Base-by-base conservation (phyloP, 2,113 vertebrate species). In the Apteryx mantelli region DNA sequence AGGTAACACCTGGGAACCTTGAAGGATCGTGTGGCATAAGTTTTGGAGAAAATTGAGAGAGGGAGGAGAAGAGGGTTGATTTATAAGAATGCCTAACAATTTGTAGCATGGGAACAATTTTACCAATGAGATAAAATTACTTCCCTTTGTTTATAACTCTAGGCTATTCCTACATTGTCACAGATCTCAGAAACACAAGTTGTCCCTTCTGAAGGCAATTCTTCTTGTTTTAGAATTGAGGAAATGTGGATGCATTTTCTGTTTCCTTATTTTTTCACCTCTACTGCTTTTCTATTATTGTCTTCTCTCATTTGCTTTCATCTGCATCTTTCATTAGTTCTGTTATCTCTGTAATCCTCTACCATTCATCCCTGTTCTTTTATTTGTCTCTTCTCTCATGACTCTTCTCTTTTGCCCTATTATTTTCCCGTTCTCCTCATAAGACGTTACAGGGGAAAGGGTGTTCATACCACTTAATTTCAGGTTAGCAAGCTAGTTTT, bases 401-500 rank as follows among this genome's bases (percentile, higher is more conserved):
- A 36, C 16, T 88, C 60, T 48, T 48, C 55, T 65, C 44, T 34
- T 52, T 52, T 36, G n/a, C 42, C 19, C 42, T 61, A 8, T 13
- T 14, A 11, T 87, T 61, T 83, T 81, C 64, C 77, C 42, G 3
- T 48, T 84, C 83, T 78, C 86, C 61, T 85, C 25, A 13, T 3
- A 40, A 1, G n/a, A 58, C 36, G 25, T 40, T 30, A 52, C 38
- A 79, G 15, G 19, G 17, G 44, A 32, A 88, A 28, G 53, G 85
- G 13, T 4, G 42, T 26, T 85, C 74, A 48, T 8, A 42, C 12
- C 56, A 68, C 4, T 0, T 56, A 18, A 82, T 34, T 82, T 56
- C 82, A 82, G 74, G 42, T 70, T 84, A 68, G 83, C 86, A 92
- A 91, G 81, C 78, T 25, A 38, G 36, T 48, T 91, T 87, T 92